Conservation (phyloP, 2,797 vertebrate genomes). For the Triplophysa yarkandensis region DNA sequence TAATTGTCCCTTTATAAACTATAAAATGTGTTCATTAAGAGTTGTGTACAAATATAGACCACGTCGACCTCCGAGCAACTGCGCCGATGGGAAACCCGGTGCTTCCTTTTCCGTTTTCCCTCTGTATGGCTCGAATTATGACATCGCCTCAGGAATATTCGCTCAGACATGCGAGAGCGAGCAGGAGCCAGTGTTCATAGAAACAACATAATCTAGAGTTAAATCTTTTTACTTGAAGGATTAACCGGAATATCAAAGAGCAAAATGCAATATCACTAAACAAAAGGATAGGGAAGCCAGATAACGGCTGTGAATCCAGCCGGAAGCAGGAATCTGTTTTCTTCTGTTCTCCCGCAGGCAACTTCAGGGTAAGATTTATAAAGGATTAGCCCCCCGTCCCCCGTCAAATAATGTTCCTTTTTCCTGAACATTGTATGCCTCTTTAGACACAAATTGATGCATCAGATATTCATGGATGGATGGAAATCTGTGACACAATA, state of each 20-base stretch:
- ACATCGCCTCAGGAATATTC: slow-evolving; percentile 62
- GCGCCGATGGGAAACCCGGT: slow-evolving; percentile 47
- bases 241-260: slow-evolving; percentile 80
- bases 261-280: slow-evolving; percentile 75
- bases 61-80: neutral
- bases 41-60: slow-evolving; percentile 1
- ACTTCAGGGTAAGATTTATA: slow-evolving; percentile 75
- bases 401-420: slow-evolving; percentile 77
- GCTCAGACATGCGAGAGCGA: slow-evolving; percentile 58
- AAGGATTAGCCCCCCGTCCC: slow-evolving; percentile 79
- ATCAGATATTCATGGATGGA: slow-evolving; percentile 79
- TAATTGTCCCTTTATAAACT: slow-evolving; percentile 39
- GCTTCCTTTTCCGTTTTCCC: slow-evolving; percentile 40
- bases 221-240: slow-evolving; percentile 78
- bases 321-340: slow-evolving; percentile 65
- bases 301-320: slow-evolving; percentile 71
- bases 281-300: slow-evolving; percentile 70
- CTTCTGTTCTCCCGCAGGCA: slow-evolving; percentile 73
- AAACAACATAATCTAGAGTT: slow-evolving; percentile 71
- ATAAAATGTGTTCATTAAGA: slow-evolving; percentile 44
- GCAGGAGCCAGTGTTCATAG: slow-evolving; percentile 68
- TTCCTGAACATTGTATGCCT: slow-evolving; percentile 75
- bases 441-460: slow-evolving; percentile 81
- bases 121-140: slow-evolving; percentile 50
- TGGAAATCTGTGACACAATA: slow-evolving; percentile 70